phyloP scores from a whole-genome alignment of 2,797 vertebrate genomes.

The Parauchenoglanis ngamensis region DNA sequence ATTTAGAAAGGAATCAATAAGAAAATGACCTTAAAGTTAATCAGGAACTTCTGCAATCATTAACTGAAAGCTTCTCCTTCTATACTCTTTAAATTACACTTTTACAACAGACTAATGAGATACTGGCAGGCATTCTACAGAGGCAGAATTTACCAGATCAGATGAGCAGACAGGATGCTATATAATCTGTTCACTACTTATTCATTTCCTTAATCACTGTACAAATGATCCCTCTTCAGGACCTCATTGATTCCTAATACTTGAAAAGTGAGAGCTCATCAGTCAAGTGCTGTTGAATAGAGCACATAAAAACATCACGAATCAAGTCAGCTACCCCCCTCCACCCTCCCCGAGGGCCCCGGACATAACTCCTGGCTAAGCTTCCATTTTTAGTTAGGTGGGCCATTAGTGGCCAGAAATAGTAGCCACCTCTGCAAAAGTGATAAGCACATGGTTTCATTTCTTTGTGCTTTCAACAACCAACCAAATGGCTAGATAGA shows the following conservation, averaged over 20 bases:
- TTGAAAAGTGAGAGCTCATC: constrained; percentile 28
- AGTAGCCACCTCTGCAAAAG: neutral
- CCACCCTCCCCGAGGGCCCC: neutral
- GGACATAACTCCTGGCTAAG: neutral
- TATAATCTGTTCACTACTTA: neutral
- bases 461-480: constrained; percentile 3
- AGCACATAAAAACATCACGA: neutral
- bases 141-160: neutral
- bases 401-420: neutral
- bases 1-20: constrained; percentile 6
- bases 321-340: neutral
- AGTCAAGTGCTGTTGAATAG: neutral
- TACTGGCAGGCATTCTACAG: neutral
- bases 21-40: neutral
- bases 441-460: neutral
- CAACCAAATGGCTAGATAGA: neutral
- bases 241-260: constrained; percentile 25
- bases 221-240: neutral
- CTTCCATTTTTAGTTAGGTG: neutral
- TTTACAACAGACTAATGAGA: neutral
- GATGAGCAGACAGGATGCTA: neutral
- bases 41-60: neutral
- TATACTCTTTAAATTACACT: neutral
- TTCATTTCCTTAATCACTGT: neutral
- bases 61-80: neutral